Evolutionary conservation across 2,113 vertebrate species (phyloP), one percentile per base, ranked within the genome.

Genomic region (Paedocypris sp.): DNA sequence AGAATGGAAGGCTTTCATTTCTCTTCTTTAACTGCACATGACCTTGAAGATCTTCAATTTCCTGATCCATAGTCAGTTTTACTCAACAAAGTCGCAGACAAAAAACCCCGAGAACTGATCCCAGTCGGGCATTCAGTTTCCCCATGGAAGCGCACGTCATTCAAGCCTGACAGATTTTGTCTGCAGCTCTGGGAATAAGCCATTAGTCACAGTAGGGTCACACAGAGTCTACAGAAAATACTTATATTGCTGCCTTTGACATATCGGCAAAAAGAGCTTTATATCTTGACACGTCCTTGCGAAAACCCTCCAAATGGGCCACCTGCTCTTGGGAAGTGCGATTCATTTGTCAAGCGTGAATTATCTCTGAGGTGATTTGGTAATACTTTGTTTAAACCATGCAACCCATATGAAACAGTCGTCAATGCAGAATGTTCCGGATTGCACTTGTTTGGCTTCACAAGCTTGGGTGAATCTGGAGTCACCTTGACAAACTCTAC

Each of bases 91-190:
- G 3, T 58, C 26, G 32, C 29, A 58, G 53, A 43, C 53, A 43
- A 31, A 43, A 13, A 10, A n/a, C 16, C 0, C 12, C 42, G 39
- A 35, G n/a, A 43, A 58, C 38, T 3, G 53, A 58, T 58, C 39
- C 16, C 26, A 58, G 18, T 13, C 39, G 16, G 8, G 4, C 1
- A 7, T 26, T 43, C 25, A 31, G 43, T 43, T 58, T 43, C 26
- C 38, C 23, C 18, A 1, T 2, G 12, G 26, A 58, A 43, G 20
- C 26, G 1, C 6, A 12, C 3, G 15, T 43, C 53, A 43, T 58
- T 58, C 53, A 43, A 32, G 53, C 38, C 22, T 58, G 53, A 58
- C 53, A 58, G 38, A 32, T 43, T 58, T 43, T n/a, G 25, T 58
- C 53, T 19, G 39, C 53, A 43, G 53, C 53, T 5, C 42, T 58